Percentiles rank a stretch among this genome's conserved stretches.
Conservation (phyloP, 2,888 invertebrate species). For the Sesamia inferens region DNA sequence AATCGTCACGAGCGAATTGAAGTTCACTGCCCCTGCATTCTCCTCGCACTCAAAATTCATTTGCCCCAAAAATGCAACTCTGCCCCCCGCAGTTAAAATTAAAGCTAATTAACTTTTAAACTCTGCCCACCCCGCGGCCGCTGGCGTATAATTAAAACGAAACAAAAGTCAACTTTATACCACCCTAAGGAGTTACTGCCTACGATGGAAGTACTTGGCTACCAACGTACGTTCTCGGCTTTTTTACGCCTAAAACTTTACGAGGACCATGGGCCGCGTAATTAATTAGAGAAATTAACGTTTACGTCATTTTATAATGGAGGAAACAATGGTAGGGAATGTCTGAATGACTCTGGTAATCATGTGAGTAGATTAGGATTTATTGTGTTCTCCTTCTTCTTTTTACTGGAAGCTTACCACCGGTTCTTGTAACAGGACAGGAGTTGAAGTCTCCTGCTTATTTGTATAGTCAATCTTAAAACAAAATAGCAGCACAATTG, state of each 20-base stretch:
- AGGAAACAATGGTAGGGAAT: constrained; percentile 19
- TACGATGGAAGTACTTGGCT: constrained; percentile 26
- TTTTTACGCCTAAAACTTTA: constrained; percentile 63
- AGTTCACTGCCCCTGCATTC: constrained; percentile 30
- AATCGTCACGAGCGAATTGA: constrained; percentile 16
- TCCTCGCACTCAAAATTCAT: constrained; percentile 49
- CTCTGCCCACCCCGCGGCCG: constrained; percentile 73
- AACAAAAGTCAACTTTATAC: constrained; percentile 84
- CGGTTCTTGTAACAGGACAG: no score
- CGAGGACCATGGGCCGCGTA: constrained; percentile 38
- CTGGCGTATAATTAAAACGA: constrained; percentile 84
- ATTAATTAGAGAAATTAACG: constrained; percentile 62
- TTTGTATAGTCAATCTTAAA: no score
- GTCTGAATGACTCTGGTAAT: constrained; percentile 1
- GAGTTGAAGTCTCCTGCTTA: no score
- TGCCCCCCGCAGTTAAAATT: constrained; percentile 81
- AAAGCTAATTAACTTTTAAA: constrained; percentile 87
- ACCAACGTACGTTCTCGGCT: constrained; percentile 49
- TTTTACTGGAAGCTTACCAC: neutral
- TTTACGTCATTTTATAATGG: constrained; percentile 44
- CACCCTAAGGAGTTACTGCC: constrained; percentile 76
- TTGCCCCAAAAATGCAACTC: constrained; percentile 57
- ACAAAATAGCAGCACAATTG: no score
- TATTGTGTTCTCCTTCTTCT: neutral
- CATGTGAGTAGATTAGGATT: neutral